Percentiles rank a stretch among this genome's conserved stretches.
phyloP scores from a whole-genome alignment of 1,140 invertebrate genomes.

The Acromyrmex charruanus region DNA sequence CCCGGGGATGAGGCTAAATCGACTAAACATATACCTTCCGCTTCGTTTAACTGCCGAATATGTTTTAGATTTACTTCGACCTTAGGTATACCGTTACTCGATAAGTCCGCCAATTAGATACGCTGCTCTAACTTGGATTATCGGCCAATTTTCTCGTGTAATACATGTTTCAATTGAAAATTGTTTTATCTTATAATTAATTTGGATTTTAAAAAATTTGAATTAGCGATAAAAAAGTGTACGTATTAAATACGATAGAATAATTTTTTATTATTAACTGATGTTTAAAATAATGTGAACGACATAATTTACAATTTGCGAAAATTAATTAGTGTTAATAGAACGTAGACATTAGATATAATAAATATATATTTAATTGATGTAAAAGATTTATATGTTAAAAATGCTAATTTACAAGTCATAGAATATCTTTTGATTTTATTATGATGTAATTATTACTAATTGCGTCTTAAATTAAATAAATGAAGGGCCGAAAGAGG shows the following conservation, averaged over 20 bases:
- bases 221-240: too few species aligned
- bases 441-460: slow-evolving; percentile 11
- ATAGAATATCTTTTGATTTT: neutral
- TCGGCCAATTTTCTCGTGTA: slow-evolving; percentile 35
- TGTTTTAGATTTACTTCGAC: slow-evolving; percentile 83
- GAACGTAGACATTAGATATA: neutral
- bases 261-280: neutral
- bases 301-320: neutral
- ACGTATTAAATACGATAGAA: neutral
- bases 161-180: slow-evolving; percentile 25
- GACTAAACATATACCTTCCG: slow-evolving; percentile 85
- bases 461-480: neutral
- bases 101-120: slow-evolving; percentile 77
- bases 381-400: neutral
- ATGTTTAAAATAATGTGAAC: neutral
- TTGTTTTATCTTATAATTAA: slow-evolving; percentile 3
- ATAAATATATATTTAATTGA: neutral
- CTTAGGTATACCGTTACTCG: slow-evolving; percentile 61
- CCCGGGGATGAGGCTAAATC: slow-evolving; percentile 77
- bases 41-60: slow-evolving; percentile 83
- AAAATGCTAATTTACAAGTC: neutral
- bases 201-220: neutral
- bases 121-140: slow-evolving; percentile 45
- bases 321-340: neutral
- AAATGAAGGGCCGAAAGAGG: slow-evolving; percentile 28